Percentiles rank a stretch among this genome's conserved stretches.
Conservation (phyloP, 92 coral and sea anemone genomes). For the Porites lobata region DNA sequence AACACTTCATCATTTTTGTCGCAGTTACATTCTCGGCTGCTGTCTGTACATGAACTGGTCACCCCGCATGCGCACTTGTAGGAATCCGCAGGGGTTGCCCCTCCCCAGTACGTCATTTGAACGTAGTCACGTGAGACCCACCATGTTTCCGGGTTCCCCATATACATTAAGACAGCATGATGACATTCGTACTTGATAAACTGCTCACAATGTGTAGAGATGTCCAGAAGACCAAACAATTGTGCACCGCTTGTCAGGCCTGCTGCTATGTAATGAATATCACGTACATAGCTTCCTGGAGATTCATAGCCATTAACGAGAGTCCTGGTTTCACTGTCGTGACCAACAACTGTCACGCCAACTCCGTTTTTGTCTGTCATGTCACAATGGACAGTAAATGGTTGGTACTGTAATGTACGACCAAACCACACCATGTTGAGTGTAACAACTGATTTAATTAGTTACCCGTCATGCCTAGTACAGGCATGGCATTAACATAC, state of each 20-base stretch:
- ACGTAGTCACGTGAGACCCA: slow-evolving; percentile 49
- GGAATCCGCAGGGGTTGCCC: neutral
- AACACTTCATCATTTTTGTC: slow-evolving; percentile 1
- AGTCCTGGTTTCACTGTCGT: slow-evolving; percentile 49
- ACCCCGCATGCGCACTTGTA: slow-evolving; percentile 45
- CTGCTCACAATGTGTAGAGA: slow-evolving; percentile 43
- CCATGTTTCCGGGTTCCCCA: neutral
- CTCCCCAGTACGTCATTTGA: slow-evolving; percentile 58
- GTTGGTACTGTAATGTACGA: too few relatives aligned
- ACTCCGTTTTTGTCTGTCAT: slow-evolving; percentile 39
- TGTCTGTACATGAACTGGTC: neutral
- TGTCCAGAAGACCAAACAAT: neutral
- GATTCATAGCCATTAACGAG: slow-evolving; percentile 31
- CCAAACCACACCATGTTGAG: too few relatives aligned
- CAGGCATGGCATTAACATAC: too few relatives aligned
- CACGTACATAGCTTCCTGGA: slow-evolving; percentile 5
- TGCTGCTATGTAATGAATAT: neutral
- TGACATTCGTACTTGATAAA: slow-evolving; percentile 52
- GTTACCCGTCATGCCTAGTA: too few relatives aligned
- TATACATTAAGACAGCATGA: neutral
- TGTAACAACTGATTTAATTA: too few relatives aligned
- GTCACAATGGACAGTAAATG: slow-evolving; percentile 37
- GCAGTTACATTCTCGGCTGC: slow-evolving; percentile 16
- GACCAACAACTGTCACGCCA: slow-evolving; percentile 50
- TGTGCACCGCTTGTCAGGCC: neutral